Evolutionary conservation across 2,113 vertebrate genomes (phyloP), one percentile per base, ranked within the genome.

Genomic region (Pelvicachromis taeniatus): DNA sequence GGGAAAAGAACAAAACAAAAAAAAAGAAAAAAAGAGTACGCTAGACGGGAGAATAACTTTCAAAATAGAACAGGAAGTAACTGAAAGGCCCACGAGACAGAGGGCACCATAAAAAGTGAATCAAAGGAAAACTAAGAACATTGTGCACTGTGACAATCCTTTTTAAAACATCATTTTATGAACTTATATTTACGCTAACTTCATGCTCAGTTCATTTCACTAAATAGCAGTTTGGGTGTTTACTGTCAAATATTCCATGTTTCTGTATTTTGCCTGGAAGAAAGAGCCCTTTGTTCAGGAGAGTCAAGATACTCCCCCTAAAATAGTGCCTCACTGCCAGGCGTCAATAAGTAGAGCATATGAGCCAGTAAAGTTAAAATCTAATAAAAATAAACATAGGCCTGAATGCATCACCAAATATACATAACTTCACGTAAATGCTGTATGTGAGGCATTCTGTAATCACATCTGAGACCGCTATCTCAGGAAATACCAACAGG

Each of bases 401-500:
- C 70, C 45, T 52, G 31, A 52, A 75, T 50, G 45, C 45, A 75
- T 31, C 70, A 52, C 17, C 70, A 75, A 31, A 52, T 52, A 16
- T 75, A 75, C 16, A 50, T 42, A 16, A 19, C n/a, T 40, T 4
- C 61, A 19, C 9, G 11, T n/a, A 54, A 52, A 16, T 2, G 6
- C 59, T 40, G 31, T 3, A 61, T 2, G 31, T 48, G 73, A 59
- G 16, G n/a, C 33, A 3, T 38, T 48, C 26, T 50, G 53, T 70
- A 12, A 55, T 86, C 81, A 56, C 65, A 88, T 61, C 29, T 82
- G 77, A 78, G 70, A 54, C 10, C 2, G 9, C 5, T 61, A 45
- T 85, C 82, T 84, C 78, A 68, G 77, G 73, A 90, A 82, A 84
- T 81, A 63, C 58, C 81, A 75, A 19, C 35, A 77, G 63, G 13